Evolutionary conservation across 1,140 invertebrate species (phyloP).

Genomic region (Eumaeus atala): DNA sequence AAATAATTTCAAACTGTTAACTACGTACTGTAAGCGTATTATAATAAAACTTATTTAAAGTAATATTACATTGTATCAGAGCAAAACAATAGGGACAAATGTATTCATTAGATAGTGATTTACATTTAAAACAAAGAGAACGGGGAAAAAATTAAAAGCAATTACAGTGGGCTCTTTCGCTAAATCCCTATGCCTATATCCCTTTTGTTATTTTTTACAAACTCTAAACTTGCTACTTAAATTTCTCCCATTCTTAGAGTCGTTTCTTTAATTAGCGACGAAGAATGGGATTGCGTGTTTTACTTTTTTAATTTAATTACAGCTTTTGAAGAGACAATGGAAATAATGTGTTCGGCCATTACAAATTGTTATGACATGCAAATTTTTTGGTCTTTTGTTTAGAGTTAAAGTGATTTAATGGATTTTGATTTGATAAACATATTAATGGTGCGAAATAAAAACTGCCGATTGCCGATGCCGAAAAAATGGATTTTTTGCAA

Average conservation of each 20-base stretch:
- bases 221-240: constrained; percentile 66
- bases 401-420: constrained; percentile 11
- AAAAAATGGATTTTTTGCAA: too few species aligned
- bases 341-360: constrained; percentile 59
- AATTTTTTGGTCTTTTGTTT: constrained; percentile 46
- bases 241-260: constrained; percentile 49
- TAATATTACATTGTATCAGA: too few species aligned
- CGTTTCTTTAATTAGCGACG: constrained; percentile 67
- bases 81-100: not conserved
- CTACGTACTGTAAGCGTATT: too few species aligned
- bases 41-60: too few species aligned
- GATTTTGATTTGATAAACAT: too few species aligned
- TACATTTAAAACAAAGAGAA: not conserved
- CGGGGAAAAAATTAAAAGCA: constrained; percentile 11
- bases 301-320: constrained; percentile 71
- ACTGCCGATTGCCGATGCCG: too few species aligned
- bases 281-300: constrained; percentile 65
- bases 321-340: constrained; percentile 52
- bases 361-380: constrained; percentile 48
- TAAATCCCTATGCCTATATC: constrained; percentile 37
- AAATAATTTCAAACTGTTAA: too few species aligned
- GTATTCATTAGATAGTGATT: not conserved
- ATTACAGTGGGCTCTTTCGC: constrained; percentile 12
- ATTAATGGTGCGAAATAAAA: too few species aligned
- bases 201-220: constrained; percentile 44